Percentiles rank a stretch among this genome's conserved stretches.
phyloP scores from a whole-genome alignment of 2,797 vertebrate species.

The Emydoidea blandingii region DNA sequence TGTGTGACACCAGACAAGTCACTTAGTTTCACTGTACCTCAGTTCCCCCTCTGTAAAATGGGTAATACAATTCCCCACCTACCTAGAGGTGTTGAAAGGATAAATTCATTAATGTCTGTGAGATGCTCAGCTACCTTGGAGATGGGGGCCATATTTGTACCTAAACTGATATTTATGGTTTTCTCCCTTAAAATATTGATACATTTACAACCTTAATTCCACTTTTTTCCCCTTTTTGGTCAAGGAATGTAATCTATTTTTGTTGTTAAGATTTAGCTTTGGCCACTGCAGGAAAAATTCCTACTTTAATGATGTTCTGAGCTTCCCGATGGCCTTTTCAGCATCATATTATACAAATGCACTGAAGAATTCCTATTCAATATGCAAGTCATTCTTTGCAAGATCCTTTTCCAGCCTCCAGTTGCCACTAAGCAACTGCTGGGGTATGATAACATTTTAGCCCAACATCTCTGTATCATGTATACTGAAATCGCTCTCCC shows the following conservation, averaged over 20 bases:
- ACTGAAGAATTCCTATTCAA: conserved; percentile 15
- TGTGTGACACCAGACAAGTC: background rate
- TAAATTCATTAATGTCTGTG: background rate
- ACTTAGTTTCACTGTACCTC: background rate
- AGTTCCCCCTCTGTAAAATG: background rate
- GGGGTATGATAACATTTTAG: background rate
- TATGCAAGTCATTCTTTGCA: conserved; percentile 30
- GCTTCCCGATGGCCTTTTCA: background rate
- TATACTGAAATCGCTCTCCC: background rate
- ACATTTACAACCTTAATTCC: background rate
- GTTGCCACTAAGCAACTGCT: conserved; percentile 1
- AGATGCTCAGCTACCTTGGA: background rate
- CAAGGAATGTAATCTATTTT: background rate
- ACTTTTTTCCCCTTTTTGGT: background rate
- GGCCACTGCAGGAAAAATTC: background rate
- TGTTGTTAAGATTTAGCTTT: background rate
- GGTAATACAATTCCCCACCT: background rate
- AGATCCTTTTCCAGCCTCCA: conserved; percentile 41
- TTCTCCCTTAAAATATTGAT: background rate
- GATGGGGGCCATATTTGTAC: background rate
- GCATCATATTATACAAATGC: background rate
- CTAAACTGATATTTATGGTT: background rate
- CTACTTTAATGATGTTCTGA: background rate
- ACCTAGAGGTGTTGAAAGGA: background rate
- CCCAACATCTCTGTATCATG: background rate